Evolutionary conservation across 2,888 invertebrate genomes (phyloP).

Genomic region (Charanyca ferruginea): DNA sequence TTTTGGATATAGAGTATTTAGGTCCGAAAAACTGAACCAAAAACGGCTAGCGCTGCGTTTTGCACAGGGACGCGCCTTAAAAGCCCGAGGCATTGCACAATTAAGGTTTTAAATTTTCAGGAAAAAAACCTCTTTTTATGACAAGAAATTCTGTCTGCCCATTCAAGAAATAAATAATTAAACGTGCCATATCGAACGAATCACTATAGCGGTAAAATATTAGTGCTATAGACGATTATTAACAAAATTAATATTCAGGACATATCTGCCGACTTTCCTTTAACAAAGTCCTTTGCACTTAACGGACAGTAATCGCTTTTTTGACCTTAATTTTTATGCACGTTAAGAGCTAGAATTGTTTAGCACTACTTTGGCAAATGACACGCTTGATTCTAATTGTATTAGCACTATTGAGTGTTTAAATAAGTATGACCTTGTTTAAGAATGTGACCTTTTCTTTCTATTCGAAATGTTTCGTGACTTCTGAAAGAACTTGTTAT

Average conservation of each 20-base stretch:
- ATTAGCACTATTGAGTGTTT: slow-evolving; percentile 26
- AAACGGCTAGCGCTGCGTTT: too few relatives aligned
- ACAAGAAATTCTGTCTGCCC: background rate
- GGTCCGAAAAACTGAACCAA: too few relatives aligned
- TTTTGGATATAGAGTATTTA: too few relatives aligned
- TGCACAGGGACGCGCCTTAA: too few relatives aligned
- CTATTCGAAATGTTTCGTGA: slow-evolving; percentile 6
- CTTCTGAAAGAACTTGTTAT: background rate
- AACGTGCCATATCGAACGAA: background rate
- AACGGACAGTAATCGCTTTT: slow-evolving; percentile 76
- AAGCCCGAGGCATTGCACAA: too few relatives aligned
- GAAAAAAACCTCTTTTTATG: background rate
- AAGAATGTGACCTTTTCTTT: slow-evolving; percentile 23
- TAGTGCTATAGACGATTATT: slow-evolving; percentile 48
- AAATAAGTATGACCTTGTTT: slow-evolving; percentile 21
- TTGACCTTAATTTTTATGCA: slow-evolving; percentile 73
- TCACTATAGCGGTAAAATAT: slow-evolving; percentile 17
- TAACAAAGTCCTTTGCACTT: slow-evolving; percentile 76
- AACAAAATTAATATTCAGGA: slow-evolving; percentile 83
- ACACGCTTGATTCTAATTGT: slow-evolving; percentile 22
- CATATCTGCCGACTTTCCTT: slow-evolving; percentile 78
- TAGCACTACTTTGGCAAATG: slow-evolving; percentile 36
- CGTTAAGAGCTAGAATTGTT: slow-evolving; percentile 65
- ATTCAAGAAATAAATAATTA: background rate
- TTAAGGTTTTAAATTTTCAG: too few relatives aligned